Percentiles rank a stretch among this genome's conserved stretches.
Evolutionary conservation across 2,888 invertebrate species (phyloP).

Genomic region (Xylota segnis): DNA sequence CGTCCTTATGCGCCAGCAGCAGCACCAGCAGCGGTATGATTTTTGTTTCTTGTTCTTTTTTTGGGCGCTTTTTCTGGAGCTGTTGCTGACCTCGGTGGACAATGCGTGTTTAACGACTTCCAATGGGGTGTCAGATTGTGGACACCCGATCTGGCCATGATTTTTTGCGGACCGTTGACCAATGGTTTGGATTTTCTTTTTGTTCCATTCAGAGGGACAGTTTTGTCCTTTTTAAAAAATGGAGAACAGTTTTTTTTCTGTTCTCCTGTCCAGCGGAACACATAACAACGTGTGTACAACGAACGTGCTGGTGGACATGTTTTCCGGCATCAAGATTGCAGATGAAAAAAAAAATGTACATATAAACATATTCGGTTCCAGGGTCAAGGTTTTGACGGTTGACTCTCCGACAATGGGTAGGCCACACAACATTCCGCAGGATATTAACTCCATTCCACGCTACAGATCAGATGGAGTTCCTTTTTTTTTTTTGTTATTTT

Average conservation of each 20-base stretch:
- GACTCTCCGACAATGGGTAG: constrained; percentile 73
- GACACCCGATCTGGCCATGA: constrained; percentile 75
- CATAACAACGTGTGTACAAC: constrained; percentile 70
- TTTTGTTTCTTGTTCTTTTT: constrained; percentile 42
- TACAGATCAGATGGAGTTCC: constrained; percentile 61
- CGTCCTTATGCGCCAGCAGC: constrained; percentile 42
- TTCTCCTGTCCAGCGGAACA: constrained; percentile 51
- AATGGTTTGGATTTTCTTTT: constrained; percentile 45
- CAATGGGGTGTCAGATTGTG: constrained; percentile 77
- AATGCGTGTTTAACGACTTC: constrained; percentile 77
- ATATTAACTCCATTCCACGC: constrained; percentile 75
- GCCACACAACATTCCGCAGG: constrained; percentile 76
- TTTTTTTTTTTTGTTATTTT: constrained; percentile 38
- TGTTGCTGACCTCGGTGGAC: constrained; percentile 73
- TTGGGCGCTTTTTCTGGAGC: constrained; percentile 52
- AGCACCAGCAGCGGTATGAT: constrained; percentile 24
- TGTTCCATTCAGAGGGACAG: constrained; percentile 20
- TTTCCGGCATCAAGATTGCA: constrained; percentile 63
- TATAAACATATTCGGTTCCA: constrained; percentile 24
- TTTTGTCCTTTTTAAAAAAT: constrained; percentile 26
- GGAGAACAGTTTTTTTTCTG: constrained; percentile 38
- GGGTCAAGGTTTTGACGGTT: constrained; percentile 75
- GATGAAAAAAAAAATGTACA: constrained; percentile 6
- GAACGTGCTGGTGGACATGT: constrained; percentile 63
- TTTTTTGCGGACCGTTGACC: constrained; percentile 60